Conservation (phyloP, 2,888 invertebrate genomes). For the Acholoe squamosa region DNA sequence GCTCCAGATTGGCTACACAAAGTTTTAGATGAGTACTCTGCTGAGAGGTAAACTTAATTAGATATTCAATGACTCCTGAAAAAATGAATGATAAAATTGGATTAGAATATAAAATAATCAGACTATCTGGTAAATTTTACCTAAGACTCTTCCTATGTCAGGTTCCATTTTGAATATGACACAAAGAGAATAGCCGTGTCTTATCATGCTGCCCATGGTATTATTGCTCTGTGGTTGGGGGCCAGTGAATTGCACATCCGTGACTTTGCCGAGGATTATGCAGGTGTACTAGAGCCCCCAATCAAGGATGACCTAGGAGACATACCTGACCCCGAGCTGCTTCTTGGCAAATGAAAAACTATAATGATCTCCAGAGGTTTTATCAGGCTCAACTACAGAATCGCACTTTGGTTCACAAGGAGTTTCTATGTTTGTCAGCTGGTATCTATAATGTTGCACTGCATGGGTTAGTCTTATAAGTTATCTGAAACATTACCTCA, state of each 20-base stretch:
- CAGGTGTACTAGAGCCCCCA: neutral
- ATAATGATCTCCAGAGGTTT: neutral
- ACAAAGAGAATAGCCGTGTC: neutral
- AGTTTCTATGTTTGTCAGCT: neutral
- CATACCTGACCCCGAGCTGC: neutral
- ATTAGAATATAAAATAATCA: no score
- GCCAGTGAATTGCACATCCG: neutral
- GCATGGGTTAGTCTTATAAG: neutral
- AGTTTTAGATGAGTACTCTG: neutral
- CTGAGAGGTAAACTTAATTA: no score
- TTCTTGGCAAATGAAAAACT: neutral
- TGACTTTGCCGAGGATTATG: neutral
- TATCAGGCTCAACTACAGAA: neutral
- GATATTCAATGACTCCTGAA: no score
- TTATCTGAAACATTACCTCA: no score
- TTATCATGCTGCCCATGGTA: conserved; percentile 40
- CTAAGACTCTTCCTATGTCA: neutral
- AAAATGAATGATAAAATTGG: no score
- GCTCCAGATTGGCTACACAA: neutral
- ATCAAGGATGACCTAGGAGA: conserved; percentile 18
- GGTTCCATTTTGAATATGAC: neutral
- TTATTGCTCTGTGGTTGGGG: conserved; percentile 31
- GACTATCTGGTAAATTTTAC: no score
- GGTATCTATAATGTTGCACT: neutral
- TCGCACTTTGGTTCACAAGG: neutral